phyloP scores from a whole-genome alignment of 2,888 invertebrate species.

The Odontomyia ornata region DNA sequence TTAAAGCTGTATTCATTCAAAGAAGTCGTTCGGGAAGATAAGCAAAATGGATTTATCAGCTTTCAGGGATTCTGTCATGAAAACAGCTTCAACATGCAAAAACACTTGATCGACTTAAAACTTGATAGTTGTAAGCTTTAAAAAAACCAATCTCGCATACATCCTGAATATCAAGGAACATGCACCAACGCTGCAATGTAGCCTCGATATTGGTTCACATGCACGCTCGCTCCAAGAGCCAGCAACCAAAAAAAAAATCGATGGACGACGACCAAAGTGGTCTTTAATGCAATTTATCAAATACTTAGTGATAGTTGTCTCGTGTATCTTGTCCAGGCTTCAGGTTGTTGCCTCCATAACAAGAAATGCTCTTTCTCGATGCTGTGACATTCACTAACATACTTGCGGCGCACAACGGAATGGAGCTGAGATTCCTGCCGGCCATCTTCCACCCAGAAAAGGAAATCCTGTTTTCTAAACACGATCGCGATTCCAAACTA shows the following conservation, averaged over 20 bases:
- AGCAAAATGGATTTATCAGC: no score
- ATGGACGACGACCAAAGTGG: conserved; percentile 33
- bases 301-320: conserved; percentile 46
- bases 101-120: no score
- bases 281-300: conserved; percentile 49
- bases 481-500: conserved; percentile 16
- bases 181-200: not conserved
- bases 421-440: conserved; percentile 15
- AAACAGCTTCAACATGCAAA: no score
- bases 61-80: no score
- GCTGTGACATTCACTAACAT: conserved; percentile 42
- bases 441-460: conserved; percentile 41
- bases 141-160: not conserved
- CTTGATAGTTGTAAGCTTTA: no score
- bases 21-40: no score
- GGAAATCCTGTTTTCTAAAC: conserved; percentile 50
- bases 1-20: no score
- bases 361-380: conserved; percentile 30
- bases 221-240: not conserved
- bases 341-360: conserved; percentile 47
- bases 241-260: conserved; percentile 2
- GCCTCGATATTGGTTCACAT: not conserved
- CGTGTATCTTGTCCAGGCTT: conserved; percentile 34
- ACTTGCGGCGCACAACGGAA: conserved; percentile 21
- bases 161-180: not conserved